These are phyloP conservation scores for Cheilosia soror DNA, from an alignment of 2,888 invertebrate species.

Conservation along the genomic window DNA sequence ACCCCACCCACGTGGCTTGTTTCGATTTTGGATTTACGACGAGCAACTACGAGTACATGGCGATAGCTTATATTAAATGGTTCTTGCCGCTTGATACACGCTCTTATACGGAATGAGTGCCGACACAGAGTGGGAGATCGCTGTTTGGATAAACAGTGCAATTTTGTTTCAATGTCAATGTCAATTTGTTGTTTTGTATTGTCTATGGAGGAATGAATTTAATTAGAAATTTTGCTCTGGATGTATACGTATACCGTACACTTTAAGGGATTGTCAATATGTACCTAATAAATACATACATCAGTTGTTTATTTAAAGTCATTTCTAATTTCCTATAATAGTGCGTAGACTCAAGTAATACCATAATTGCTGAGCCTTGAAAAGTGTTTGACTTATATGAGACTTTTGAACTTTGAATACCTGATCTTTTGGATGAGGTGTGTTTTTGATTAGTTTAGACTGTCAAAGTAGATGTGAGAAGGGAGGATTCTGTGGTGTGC, in stretches of 20 bases:
- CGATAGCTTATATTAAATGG: slow-evolving; percentile 19
- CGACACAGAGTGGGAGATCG: slow-evolving; percentile 16
- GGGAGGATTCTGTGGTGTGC: too few relatives aligned
- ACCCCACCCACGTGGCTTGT: slow-evolving; percentile 67
- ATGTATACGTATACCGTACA: neutral
- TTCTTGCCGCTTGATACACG: slow-evolving; percentile 25
- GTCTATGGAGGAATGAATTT: neutral
- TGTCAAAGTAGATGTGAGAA: too few relatives aligned
- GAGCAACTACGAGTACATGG: slow-evolving; percentile 36
- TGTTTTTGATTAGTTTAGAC: too few relatives aligned
- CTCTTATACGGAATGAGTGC: slow-evolving; percentile 1
- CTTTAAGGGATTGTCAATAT: neutral
- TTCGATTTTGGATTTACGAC: slow-evolving; percentile 37
- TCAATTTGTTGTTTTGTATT: slow-evolving; percentile 30
- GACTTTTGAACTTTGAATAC: neutral
- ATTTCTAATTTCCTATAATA: neutral
- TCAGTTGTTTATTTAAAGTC: neutral
- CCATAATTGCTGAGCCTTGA: neutral
- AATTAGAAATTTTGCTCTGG: neutral
- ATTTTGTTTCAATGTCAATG: slow-evolving; percentile 67
- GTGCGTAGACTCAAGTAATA: neutral
- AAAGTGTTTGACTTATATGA: neutral
- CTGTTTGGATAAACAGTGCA: slow-evolving; percentile 46
- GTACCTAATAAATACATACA: too few relatives aligned
- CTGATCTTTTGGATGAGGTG: too few relatives aligned